Evolutionary conservation across 1,140 invertebrate genomes (phyloP), one percentile per base, ranked within the genome.

Genomic region (Drosophila pallidifrons): DNA sequence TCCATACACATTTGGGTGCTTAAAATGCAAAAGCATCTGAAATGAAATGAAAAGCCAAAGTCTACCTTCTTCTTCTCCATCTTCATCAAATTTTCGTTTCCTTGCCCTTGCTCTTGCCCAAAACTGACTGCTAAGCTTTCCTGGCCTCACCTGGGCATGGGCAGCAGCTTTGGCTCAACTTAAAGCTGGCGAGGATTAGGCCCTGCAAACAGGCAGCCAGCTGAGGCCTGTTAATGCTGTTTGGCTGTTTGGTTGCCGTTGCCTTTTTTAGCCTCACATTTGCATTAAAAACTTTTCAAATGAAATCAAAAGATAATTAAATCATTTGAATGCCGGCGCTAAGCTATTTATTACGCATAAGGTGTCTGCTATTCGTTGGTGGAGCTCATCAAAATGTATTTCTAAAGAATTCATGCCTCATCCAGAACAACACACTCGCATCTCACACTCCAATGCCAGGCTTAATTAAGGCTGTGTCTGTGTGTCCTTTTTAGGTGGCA

Each of bases 241-340:
- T 16, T 25, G 20, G 45, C 45, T 35, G 6, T 28, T 38, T 45
- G 32, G 11, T 47, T 25, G 20, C 3, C 20, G 8, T 15, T 43
- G 47, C 46, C 35, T 7, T 41, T 35, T 54, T 35, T 30, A 54
- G 32, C 3, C 55, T 16, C 13, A 15, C 28, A 72, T 75, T 77
- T 70, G 72, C 64, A 70, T 78, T 69, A 32, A 13, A 70, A 88
- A 65, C 57, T 87, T 87, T 79, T 61, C 28, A 47, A 64, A 79
- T 79, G 52, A 85, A 86, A 69, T 79, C 66, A 70, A 85, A 70
- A 77, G 72, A 79, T 87, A 87, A 87, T 88, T 87, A 88, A 87
- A 88, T 87, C 68, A 75, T 25, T 77, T 72, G 47, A 49, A 30
- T 32, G 46, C 38, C 16, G 35, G 51, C 71, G 58, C 75, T 60